phyloP scores from a whole-genome alignment of 2,888 invertebrate species.

The Amitus sp. region DNA sequence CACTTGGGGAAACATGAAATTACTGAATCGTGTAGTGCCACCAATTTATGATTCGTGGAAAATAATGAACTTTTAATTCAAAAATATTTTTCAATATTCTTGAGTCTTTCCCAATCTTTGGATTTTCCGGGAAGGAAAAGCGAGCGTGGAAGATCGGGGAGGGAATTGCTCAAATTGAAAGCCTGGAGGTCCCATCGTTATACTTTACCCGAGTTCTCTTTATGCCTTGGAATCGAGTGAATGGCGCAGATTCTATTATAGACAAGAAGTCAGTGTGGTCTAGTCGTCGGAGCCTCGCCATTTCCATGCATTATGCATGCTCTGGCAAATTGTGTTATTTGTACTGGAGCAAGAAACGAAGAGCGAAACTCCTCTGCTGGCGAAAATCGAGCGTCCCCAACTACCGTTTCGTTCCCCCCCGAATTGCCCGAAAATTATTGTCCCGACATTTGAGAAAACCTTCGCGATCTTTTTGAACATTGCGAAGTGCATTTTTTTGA shows the following conservation, averaged over 20 bases:
- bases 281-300: constrained; percentile 52
- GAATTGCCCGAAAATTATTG: constrained; percentile 24
- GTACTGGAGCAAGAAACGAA: constrained; percentile 42
- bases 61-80: no score
- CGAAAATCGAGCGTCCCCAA: constrained; percentile 32
- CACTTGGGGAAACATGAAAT: no score
- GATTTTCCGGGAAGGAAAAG: background rate
- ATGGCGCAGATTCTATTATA: constrained; percentile 62
- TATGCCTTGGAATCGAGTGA: constrained; percentile 55
- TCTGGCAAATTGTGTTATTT: constrained; percentile 59
- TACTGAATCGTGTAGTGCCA: no score
- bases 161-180: constrained; percentile 60
- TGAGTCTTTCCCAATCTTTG: no score
- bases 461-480: no score
- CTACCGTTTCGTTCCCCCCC: constrained; percentile 1
- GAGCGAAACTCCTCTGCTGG: constrained; percentile 37
- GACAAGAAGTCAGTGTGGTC: constrained; percentile 57
- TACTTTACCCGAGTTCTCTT: constrained; percentile 56
- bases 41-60: no score
- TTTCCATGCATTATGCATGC: constrained; percentile 61
- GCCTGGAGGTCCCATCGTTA: constrained; percentile 58
- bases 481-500: no score
- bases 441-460: constrained; percentile 29
- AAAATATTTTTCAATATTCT: no score
- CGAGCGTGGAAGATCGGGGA: constrained; percentile 12